Evolutionary conservation across 1,140 invertebrate genomes (phyloP).

Genomic region (Hyposmocoma kahamanoa): DNA sequence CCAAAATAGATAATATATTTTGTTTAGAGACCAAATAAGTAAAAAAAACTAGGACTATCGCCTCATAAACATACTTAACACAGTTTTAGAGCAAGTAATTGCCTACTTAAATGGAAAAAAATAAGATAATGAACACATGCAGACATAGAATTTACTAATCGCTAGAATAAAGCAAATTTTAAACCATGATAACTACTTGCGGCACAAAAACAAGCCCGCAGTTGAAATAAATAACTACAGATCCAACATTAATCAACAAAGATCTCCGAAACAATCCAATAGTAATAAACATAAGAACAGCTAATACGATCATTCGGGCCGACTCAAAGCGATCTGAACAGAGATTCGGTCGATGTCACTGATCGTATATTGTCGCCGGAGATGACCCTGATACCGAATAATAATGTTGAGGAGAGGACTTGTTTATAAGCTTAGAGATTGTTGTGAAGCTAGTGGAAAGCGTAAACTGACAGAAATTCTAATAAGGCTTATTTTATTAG

Average conservation of each 20-base stretch:
- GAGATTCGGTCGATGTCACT: slow-evolving; percentile 54
- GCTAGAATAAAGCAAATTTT: too few species aligned
- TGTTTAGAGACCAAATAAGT: too few species aligned
- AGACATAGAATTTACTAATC: too few species aligned
- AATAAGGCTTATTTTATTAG: not conserved
- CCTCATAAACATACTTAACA: too few species aligned
- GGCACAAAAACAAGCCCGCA: too few species aligned
- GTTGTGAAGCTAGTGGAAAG: not conserved
- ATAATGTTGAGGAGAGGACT: slow-evolving; percentile 24
- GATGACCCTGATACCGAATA: slow-evolving; percentile 55
- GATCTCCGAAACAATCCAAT: not conserved
- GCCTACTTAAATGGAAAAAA: too few species aligned
- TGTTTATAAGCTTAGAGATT: not conserved
- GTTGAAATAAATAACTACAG: too few species aligned
- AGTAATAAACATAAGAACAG: slow-evolving; percentile 30
- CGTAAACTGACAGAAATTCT: not conserved
- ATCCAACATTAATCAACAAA: not conserved
- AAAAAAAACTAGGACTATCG: too few species aligned
- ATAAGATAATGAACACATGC: too few species aligned
- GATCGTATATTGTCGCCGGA: slow-evolving; percentile 67
- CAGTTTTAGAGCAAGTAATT: too few species aligned
- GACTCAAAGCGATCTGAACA: slow-evolving; percentile 48
- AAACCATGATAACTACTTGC: too few species aligned
- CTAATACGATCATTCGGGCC: slow-evolving; percentile 50
- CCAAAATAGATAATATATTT: too few species aligned